phyloP scores from a whole-genome alignment of 2,113 vertebrate genomes.

The Protobothrops flavoviridis region DNA sequence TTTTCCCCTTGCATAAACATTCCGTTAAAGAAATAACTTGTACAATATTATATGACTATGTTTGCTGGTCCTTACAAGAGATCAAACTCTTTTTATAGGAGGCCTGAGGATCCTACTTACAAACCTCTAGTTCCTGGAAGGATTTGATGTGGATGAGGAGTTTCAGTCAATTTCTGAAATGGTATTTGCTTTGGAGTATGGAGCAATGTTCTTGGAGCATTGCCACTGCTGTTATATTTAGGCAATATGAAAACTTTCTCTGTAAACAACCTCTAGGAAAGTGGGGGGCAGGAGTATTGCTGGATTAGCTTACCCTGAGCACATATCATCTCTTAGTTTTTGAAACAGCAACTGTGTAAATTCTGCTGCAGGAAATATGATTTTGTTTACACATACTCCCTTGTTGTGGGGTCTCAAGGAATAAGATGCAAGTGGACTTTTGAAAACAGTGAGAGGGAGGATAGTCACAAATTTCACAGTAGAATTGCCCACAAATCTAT shows the following conservation, averaged over 20 bases:
- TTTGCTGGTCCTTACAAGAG: too few relatives aligned
- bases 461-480: background rate
- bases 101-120: background rate
- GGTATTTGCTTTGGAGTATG: background rate
- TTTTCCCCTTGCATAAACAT: background rate
- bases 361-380: background rate
- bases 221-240: background rate
- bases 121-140: background rate
- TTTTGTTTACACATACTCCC: conserved; percentile 12
- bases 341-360: background rate
- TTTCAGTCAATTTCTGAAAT: background rate
- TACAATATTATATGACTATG: background rate
- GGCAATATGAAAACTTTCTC: background rate
- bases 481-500: background rate
- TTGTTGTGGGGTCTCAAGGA: background rate
- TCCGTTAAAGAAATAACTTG: background rate
- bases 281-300: background rate
- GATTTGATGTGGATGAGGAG: background rate
- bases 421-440: background rate
- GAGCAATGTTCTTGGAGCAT: background rate
- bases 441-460: background rate
- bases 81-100: background rate
- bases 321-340: background rate
- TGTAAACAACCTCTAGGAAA: background rate
- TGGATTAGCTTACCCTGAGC: background rate